phyloP scores from a whole-genome alignment of 2,797 vertebrate species.

The Takifugu ocellatus region DNA sequence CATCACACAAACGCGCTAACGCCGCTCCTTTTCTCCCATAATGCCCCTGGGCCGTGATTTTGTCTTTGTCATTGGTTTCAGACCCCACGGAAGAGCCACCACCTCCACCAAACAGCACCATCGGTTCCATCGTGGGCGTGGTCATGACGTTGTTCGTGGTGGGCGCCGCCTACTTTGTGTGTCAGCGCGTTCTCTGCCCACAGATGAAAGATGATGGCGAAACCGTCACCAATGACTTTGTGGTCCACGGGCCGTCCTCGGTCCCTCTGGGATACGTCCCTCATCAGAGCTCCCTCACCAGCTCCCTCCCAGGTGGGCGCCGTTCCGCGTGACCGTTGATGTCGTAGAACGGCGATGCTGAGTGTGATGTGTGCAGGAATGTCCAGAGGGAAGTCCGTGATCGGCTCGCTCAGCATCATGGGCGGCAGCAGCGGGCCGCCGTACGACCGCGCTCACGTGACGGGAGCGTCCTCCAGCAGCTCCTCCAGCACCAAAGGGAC shows the following conservation, averaged over 20 bases:
- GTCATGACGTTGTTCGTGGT: constrained; percentile 92
- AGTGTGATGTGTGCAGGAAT: constrained; percentile 76
- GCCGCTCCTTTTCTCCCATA: background rate
- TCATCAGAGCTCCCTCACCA: constrained; percentile 88
- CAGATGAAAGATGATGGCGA: constrained; percentile 96
- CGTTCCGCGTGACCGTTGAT: too few relatives aligned
- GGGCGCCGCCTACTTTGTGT: constrained; percentile 93
- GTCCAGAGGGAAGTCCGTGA: constrained; percentile 95
- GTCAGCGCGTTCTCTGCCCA: constrained; percentile 92
- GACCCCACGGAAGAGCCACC: constrained; percentile 92
- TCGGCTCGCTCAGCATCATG: constrained; percentile 97
- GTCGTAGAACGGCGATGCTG: too few relatives aligned
- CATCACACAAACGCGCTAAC: too few relatives aligned
- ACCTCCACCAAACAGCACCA: constrained; percentile 86
- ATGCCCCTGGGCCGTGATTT: background rate
- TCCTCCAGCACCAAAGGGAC: constrained; percentile 97
- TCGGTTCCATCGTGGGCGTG: constrained; percentile 91
- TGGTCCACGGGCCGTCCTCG: constrained; percentile 88
- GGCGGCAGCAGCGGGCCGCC: constrained; percentile 94
- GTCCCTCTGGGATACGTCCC: constrained; percentile 93
- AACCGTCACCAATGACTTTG: constrained; percentile 92
- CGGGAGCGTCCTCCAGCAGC: constrained; percentile 96
- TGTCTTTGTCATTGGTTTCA: constrained; percentile 44
- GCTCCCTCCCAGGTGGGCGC: constrained; percentile 87
- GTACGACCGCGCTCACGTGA: constrained; percentile 95